A percentile compares a stretch with the other conserved stretches of the same genome.
Conservation (phyloP, 1,140 invertebrate genomes). For the Trichoplusia ni region DNA sequence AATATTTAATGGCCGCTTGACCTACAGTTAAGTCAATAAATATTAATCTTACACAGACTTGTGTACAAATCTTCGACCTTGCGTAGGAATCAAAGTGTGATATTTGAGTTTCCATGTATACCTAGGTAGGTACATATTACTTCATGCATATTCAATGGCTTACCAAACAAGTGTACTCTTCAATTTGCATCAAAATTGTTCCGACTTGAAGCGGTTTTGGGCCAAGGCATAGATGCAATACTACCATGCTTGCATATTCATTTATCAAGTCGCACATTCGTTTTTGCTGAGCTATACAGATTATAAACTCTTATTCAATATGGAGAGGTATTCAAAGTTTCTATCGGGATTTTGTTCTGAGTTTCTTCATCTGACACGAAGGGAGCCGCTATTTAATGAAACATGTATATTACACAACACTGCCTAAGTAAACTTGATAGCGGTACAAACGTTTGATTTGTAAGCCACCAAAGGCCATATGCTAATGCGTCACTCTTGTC, state of each 20-base stretch:
- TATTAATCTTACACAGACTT: conserved; percentile 33
- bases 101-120: conserved; percentile 8
- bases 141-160: too few species aligned
- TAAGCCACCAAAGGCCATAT: conserved; percentile 52
- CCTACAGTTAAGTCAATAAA: conserved; percentile 44
- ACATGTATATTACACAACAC: conserved; percentile 22
- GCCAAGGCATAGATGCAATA: too few species aligned
- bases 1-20: conserved; percentile 37
- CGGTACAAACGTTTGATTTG: conserved; percentile 2
- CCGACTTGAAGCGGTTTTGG: too few species aligned
- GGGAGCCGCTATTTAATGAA: conserved; percentile 12
- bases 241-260: too few species aligned
- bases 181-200: too few species aligned
- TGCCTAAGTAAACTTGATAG: conserved; percentile 27
- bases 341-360: too few species aligned
- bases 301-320: too few species aligned
- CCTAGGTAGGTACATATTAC: neutral
- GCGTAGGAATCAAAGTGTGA: conserved; percentile 36
- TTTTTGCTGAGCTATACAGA: too few species aligned
- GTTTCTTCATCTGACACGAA: too few species aligned
- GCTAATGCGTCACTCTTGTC: conserved; percentile 50
- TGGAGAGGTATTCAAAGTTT: too few species aligned
- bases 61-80: conserved; percentile 42
- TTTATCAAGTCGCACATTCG: too few species aligned
- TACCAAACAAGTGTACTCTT: too few species aligned